Conservation (phyloP, 2,113 vertebrate species). For the Sphaerodactylus townsendi region DNA sequence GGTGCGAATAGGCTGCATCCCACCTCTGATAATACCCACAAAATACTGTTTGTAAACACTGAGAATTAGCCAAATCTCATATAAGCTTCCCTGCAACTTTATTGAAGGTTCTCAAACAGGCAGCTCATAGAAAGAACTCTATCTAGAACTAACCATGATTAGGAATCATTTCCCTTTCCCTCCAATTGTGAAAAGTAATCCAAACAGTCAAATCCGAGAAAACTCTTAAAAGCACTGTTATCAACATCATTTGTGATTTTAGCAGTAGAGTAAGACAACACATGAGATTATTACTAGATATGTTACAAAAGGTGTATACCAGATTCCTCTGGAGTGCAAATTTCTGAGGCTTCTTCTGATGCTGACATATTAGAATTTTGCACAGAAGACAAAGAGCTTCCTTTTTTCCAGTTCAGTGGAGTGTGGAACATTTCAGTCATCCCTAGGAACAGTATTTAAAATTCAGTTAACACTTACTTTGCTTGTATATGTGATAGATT, state of each 20-base stretch:
- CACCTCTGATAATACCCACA: too few species aligned
- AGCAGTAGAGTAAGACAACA: neutral
- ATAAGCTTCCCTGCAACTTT: neutral
- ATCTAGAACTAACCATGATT: neutral
- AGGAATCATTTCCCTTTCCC: neutral
- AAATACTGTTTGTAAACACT: neutral
- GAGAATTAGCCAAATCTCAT: neutral
- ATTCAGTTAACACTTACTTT: neutral
- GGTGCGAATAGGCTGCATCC: too few species aligned
- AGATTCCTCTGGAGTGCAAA: slow-evolving; percentile 83
- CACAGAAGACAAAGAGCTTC: neutral
- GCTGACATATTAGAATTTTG: slow-evolving; percentile 42
- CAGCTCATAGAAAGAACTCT: neutral
- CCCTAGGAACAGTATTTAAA: slow-evolving; percentile 65
- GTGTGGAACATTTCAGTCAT: slow-evolving; percentile 84
- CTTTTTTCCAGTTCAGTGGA: slow-evolving; percentile 63
- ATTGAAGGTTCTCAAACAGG: neutral
- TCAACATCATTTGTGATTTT: neutral
- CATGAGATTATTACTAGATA: neutral
- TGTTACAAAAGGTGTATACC: slow-evolving; percentile 68
- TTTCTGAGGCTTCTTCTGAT: slow-evolving; percentile 68
- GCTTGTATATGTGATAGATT: too few species aligned
- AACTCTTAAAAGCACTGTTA: neutral
- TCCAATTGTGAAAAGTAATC: neutral
- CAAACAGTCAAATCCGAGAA: neutral